Evolutionary conservation across 2,888 invertebrate genomes (phyloP).

Genomic region (Axea sp.): DNA sequence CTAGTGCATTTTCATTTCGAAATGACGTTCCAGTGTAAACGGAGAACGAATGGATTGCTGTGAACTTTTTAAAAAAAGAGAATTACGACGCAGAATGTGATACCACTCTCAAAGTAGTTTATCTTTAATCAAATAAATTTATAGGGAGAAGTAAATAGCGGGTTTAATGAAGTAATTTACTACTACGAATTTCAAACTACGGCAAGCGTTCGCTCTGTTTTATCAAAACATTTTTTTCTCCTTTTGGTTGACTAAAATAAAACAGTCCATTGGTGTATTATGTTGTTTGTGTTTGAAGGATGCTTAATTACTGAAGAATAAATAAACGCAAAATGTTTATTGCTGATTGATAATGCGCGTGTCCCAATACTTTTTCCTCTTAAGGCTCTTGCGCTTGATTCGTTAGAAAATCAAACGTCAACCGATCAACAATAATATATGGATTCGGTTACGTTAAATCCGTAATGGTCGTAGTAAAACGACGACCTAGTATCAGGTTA

Average conservation of each 20-base stretch:
- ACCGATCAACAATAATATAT: slow-evolving; percentile 56
- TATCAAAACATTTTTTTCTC: slow-evolving; percentile 21
- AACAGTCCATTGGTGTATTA: neutral
- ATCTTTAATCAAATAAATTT: slow-evolving; percentile 60
- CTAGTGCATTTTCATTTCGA: slow-evolving; percentile 45
- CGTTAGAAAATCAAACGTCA: slow-evolving; percentile 43
- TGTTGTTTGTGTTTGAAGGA: slow-evolving; percentile 22
- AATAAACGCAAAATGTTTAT: slow-evolving; percentile 42
- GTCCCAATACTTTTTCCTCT: slow-evolving; percentile 19
- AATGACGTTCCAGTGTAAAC: slow-evolving; percentile 46
- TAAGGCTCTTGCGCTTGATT: slow-evolving; percentile 23
- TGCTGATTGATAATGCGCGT: slow-evolving; percentile 33
- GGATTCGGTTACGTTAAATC: slow-evolving; percentile 37
- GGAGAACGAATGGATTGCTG: slow-evolving; percentile 41
- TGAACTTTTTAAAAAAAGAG: slow-evolving; percentile 36
- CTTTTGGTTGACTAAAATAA: slow-evolving; percentile 14
- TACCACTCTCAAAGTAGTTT: slow-evolving; percentile 48
- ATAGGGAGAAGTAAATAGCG: slow-evolving; percentile 49
- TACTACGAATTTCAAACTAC: slow-evolving; percentile 31
- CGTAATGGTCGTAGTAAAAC: slow-evolving; percentile 25
- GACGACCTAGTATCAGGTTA: slow-evolving; percentile 33
- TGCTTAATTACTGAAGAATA: slow-evolving; percentile 33
- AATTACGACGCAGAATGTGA: slow-evolving; percentile 53
- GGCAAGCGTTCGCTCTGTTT: neutral
- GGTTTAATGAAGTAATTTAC: slow-evolving; percentile 58